These are phyloP conservation scores for Rana temporaria DNA, from an alignment of 2,113 vertebrate genomes.

Conservation along the genomic window DNA sequence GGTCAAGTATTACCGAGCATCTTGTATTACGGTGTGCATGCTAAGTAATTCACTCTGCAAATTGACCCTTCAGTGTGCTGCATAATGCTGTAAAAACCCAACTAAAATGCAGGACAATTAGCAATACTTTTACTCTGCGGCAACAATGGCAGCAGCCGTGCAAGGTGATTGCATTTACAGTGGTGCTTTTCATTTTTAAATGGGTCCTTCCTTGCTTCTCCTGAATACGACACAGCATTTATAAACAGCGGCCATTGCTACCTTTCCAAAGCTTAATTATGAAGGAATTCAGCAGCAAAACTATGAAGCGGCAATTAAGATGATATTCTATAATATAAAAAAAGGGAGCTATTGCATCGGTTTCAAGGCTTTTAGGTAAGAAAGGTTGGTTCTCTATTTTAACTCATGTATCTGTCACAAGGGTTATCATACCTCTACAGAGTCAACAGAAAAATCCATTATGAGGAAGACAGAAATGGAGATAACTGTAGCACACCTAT, in stretches of 20 bases:
- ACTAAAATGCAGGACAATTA: slow-evolving; percentile 98
- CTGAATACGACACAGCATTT: slow-evolving; percentile 79
- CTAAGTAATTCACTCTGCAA: slow-evolving; percentile 97
- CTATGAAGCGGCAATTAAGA: slow-evolving; percentile 83
- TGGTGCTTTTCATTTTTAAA: slow-evolving; percentile 89
- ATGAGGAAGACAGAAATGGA: too few relatives aligned
- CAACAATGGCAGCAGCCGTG: slow-evolving; percentile 94
- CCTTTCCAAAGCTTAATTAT: slow-evolving; percentile 82
- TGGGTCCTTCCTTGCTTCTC: slow-evolving; percentile 81
- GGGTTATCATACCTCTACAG: background rate
- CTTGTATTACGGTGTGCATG: slow-evolving; percentile 98
- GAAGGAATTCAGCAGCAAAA: slow-evolving; percentile 79
- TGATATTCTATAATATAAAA: slow-evolving; percentile 86
- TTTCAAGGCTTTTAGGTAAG: slow-evolving; percentile 78
- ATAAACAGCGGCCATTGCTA: slow-evolving; percentile 76
- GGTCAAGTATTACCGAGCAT: slow-evolving; percentile 99
- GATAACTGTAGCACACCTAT: too few relatives aligned
- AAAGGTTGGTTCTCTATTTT: slow-evolving; percentile 25
- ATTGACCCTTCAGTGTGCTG: slow-evolving; percentile 95
- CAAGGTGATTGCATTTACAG: slow-evolving; percentile 95
- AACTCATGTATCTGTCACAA: slow-evolving; percentile 10
- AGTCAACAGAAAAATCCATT: too few relatives aligned
- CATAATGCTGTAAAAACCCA: slow-evolving; percentile 95
- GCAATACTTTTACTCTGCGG: slow-evolving; percentile 90
- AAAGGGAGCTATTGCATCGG: slow-evolving; percentile 78